A percentile compares a stretch with the other conserved stretches of the same genome.
phyloP scores from a whole-genome alignment of 2,888 invertebrate genomes.

The Lasius platythorax region DNA sequence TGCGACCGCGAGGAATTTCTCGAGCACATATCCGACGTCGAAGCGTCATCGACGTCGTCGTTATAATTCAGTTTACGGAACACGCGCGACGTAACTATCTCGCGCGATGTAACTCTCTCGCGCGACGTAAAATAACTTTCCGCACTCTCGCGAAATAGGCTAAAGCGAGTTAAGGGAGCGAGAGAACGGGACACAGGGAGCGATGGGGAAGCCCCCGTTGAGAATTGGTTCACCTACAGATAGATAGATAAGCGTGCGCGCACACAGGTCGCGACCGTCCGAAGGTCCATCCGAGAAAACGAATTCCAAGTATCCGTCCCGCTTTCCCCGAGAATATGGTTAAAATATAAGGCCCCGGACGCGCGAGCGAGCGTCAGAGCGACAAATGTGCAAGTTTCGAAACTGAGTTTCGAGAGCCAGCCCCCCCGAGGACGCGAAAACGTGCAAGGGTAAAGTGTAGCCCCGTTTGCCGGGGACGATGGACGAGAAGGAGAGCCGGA shows the following conservation, averaged over 20 bases:
- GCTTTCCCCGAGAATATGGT: conserved; percentile 60
- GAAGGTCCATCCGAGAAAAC: conserved; percentile 62
- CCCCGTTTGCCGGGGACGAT: conserved; percentile 13
- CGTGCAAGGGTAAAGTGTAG: conserved; percentile 56
- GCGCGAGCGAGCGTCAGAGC: conserved; percentile 35
- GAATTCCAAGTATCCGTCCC: conserved; percentile 56
- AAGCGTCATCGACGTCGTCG: conserved; percentile 50
- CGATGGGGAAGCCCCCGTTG: conserved; percentile 26
- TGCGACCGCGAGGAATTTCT: conserved; percentile 26
- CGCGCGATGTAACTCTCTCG: conserved; percentile 39
- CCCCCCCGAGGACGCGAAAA: conserved; percentile 64
- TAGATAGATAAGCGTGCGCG: neutral
- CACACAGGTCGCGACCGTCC: conserved; percentile 15
- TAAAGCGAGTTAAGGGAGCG: conserved; percentile 39
- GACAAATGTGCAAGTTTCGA: conserved; percentile 72
- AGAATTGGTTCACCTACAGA: conserved; percentile 30
- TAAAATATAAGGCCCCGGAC: conserved; percentile 56
- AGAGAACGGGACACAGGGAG: neutral
- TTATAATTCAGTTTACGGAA: conserved; percentile 51
- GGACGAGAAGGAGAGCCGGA: conserved; percentile 16
- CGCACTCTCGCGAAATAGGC: conserved; percentile 53
- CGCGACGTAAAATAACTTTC: conserved; percentile 54
- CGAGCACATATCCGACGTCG: conserved; percentile 34
- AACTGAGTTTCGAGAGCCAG: conserved; percentile 71
- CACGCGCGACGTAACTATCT: conserved; percentile 45